A percentile compares a stretch with the other conserved stretches of the same genome.
Conservation (phyloP, 2,888 invertebrate genomes). For the Agonopterix alstromeriana region DNA sequence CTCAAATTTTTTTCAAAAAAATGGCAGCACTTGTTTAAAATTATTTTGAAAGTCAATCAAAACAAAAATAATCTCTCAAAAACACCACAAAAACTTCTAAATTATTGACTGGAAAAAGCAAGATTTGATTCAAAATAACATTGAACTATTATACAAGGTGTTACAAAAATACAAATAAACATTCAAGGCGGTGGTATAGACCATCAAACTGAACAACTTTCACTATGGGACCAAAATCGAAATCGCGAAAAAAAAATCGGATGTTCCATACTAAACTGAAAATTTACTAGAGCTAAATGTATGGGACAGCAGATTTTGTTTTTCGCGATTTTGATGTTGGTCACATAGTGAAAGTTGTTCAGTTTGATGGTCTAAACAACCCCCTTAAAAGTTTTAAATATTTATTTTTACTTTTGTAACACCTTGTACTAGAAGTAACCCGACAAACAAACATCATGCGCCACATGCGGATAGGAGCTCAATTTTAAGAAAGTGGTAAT, state of each 20-base stretch:
- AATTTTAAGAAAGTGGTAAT: neutral
- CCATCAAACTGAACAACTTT: neutral
- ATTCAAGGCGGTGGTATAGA: neutral
- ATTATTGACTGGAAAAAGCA: slow-evolving; percentile 29
- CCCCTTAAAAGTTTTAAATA: no score
- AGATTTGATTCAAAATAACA: slow-evolving; percentile 2
- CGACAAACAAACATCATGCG: no score
- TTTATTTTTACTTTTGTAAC: no score
- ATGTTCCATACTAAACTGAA: no score
- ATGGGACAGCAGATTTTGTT: no score
- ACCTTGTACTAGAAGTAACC: no score
- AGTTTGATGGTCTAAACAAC: no score
- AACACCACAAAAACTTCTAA: slow-evolving; percentile 17
- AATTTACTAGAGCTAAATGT: no score
- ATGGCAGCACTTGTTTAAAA: neutral
- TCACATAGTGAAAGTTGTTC: neutral
- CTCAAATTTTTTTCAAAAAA: neutral
- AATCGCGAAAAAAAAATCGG: no score
- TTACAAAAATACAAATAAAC: neutral
- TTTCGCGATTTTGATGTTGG: neutral
- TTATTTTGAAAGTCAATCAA: neutral
- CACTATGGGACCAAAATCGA: neutral
- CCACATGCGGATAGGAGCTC: no score
- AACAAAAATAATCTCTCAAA: neutral
- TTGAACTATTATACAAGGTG: neutral